phyloP scores from a whole-genome alignment of 2,888 invertebrate genomes.

The Drosophila neutralis region DNA sequence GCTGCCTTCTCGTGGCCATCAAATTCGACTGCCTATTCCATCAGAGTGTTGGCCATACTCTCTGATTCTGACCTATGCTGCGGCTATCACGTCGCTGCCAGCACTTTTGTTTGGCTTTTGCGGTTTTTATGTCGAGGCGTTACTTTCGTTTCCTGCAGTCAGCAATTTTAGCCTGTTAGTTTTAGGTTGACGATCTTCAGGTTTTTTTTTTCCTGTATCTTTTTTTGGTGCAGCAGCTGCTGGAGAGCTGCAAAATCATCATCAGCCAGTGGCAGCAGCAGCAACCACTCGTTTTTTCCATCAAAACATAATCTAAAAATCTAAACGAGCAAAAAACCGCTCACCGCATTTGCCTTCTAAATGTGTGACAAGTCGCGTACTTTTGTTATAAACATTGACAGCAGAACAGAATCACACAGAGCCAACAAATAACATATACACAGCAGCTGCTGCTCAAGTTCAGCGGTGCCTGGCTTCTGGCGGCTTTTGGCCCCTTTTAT shows the following conservation, averaged over 20 bases:
- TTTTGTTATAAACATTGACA: conserved; percentile 70
- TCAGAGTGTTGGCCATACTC: conserved; percentile 22
- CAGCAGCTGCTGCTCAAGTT: conserved; percentile 41
- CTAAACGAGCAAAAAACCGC: conserved; percentile 67
- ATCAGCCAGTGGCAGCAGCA: conserved; percentile 29
- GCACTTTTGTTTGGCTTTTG: conserved; percentile 73
- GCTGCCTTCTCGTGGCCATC: conserved; percentile 32
- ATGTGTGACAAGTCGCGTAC: conserved; percentile 75
- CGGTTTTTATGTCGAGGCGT: conserved; percentile 62
- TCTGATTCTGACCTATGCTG: conserved; percentile 44
- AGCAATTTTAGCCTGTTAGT: conserved; percentile 63
- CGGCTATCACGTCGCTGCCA: conserved; percentile 57
- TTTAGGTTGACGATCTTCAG: conserved; percentile 54
- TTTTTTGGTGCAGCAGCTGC: conserved; percentile 15
- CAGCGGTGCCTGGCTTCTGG: conserved; percentile 17
- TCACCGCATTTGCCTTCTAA: conserved; percentile 50
- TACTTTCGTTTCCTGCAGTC: conserved; percentile 56
- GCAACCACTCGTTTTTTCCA: conserved; percentile 23
- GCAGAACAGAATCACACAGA: conserved; percentile 12
- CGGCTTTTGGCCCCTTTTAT: conserved; percentile 9
- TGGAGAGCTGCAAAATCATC: conserved; percentile 40
- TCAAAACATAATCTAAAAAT: conserved; percentile 72
- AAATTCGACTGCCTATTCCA: conserved; percentile 63
- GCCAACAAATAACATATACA: background rate
- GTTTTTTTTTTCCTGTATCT: background rate